phyloP scores from a whole-genome alignment of 1,140 invertebrate species.

The Drosophila azteca region DNA sequence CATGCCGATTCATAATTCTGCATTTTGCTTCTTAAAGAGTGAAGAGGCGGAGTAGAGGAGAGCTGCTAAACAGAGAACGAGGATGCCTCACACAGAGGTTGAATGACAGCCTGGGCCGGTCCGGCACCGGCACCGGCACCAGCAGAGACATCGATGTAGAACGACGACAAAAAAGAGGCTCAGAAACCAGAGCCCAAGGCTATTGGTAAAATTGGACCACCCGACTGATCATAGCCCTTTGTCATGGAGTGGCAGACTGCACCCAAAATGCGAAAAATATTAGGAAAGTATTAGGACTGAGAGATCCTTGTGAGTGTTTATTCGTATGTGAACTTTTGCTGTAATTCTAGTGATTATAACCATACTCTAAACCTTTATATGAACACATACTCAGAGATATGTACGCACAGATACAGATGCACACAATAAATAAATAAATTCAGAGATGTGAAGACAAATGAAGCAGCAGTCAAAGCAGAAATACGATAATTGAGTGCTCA shows the following conservation, averaged over 20 bases:
- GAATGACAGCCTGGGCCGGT: conserved; percentile 57
- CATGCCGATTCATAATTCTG: conserved; percentile 83
- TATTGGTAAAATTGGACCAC: conserved; percentile 32
- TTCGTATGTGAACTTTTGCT: too few species aligned
- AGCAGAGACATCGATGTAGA: background rate
- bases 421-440: too few species aligned
- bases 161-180: conserved; percentile 3
- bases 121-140: background rate
- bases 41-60: conserved; percentile 3
- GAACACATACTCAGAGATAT: background rate
- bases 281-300: too few species aligned
- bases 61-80: conserved; percentile 22
- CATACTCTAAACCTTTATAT: too few species aligned
- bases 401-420: background rate
- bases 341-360: too few species aligned
- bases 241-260: too few species aligned
- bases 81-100: conserved; percentile 60
- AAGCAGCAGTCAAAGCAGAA: conserved; percentile 74
- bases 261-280: too few species aligned
- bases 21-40: conserved; percentile 66
- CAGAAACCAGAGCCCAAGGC: conserved; percentile 7
- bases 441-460: conserved; percentile 61
- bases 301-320: too few species aligned
- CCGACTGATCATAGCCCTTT: conserved; percentile 8
- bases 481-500: conserved; percentile 82